Evolutionary conservation across 2,888 invertebrate species (phyloP).

Genomic region (Drosophila pseudotalamancana): DNA sequence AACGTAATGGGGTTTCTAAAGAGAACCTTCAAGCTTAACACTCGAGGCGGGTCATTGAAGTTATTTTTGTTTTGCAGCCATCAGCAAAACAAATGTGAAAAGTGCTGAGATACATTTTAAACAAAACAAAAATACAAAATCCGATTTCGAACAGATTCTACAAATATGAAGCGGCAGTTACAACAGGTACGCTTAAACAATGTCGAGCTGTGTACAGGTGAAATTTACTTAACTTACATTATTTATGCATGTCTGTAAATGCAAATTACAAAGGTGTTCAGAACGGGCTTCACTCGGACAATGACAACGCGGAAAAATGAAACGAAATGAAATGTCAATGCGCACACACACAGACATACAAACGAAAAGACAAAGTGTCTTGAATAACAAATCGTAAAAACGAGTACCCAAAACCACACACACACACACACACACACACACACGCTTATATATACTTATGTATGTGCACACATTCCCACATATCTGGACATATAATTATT

Average conservation of each 20-base stretch:
- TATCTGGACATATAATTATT: slow-evolving; percentile 33
- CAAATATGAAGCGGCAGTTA: slow-evolving; percentile 43
- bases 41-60: slow-evolving; percentile 37
- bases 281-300: slow-evolving; percentile 51
- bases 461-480: slow-evolving; percentile 1
- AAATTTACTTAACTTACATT: slow-evolving; percentile 55
- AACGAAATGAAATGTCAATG: slow-evolving; percentile 18
- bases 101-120: slow-evolving; percentile 14
- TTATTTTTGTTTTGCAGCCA: slow-evolving; percentile 12
- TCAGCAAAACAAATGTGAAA: slow-evolving; percentile 23
- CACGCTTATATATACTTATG: not conserved
- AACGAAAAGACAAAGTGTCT: slow-evolving; percentile 59
- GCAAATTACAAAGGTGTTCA: slow-evolving; percentile 52
- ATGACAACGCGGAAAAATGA: slow-evolving; percentile 51
- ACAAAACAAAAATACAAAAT: slow-evolving; percentile 21
- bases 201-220: slow-evolving; percentile 28
- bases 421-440: not conserved
- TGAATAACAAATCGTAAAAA: slow-evolving; percentile 65
- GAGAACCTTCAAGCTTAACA: slow-evolving; percentile 34
- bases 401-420: slow-evolving; percentile 7
- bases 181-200: slow-evolving; percentile 16
- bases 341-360: slow-evolving; percentile 33
- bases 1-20: slow-evolving; percentile 17
- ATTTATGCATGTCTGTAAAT: slow-evolving; percentile 62
- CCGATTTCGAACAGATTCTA: slow-evolving; percentile 29